Evolutionary conservation across 2,888 invertebrate genomes (phyloP).

Genomic region (Azorinus chamasolen): DNA sequence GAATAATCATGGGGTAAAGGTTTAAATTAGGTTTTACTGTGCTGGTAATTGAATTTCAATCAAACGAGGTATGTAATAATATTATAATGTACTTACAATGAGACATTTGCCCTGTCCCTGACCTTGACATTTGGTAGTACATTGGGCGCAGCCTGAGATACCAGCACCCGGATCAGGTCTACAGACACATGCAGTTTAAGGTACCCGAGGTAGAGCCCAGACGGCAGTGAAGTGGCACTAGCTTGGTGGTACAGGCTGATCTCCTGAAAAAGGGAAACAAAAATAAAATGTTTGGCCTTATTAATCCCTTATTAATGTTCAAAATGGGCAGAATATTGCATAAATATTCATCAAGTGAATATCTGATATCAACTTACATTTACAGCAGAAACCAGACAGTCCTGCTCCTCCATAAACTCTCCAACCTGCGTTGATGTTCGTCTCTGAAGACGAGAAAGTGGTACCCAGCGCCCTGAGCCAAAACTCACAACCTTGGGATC

Average conservation of each 20-base stretch:
- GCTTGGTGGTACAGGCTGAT: conserved; percentile 91
- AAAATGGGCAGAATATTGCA: too few species aligned
- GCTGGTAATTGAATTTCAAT: too few species aligned
- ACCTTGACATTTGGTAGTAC: conserved; percentile 97
- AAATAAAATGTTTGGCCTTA: too few species aligned
- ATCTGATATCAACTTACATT: conserved; percentile 88
- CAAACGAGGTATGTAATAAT: too few species aligned
- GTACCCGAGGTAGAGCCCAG: conserved; percentile 98
- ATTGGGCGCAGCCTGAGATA: conserved; percentile 96
- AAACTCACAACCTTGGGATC: conserved; percentile 92
- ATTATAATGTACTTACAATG: conserved; percentile 93
- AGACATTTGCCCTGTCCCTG: conserved; percentile 97
- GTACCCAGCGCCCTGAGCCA: conserved; percentile 96
- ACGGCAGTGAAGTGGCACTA: conserved; percentile 93
- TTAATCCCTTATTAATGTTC: too few species aligned
- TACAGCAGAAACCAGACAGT: conserved; percentile 90
- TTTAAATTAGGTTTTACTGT: too few species aligned
- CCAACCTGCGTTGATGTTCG: conserved; percentile 88
- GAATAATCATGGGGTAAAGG: too few species aligned
- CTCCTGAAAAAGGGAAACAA: conserved; percentile 86
- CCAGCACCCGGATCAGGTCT: conserved; percentile 96
- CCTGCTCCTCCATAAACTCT: conserved; percentile 85
- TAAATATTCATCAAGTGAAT: neutral
- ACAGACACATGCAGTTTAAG: conserved; percentile 98
- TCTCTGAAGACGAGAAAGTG: conserved; percentile 93